Evolutionary conservation across 2,113 vertebrate genomes (phyloP).

Genomic region (Pithys albifrons): DNA sequence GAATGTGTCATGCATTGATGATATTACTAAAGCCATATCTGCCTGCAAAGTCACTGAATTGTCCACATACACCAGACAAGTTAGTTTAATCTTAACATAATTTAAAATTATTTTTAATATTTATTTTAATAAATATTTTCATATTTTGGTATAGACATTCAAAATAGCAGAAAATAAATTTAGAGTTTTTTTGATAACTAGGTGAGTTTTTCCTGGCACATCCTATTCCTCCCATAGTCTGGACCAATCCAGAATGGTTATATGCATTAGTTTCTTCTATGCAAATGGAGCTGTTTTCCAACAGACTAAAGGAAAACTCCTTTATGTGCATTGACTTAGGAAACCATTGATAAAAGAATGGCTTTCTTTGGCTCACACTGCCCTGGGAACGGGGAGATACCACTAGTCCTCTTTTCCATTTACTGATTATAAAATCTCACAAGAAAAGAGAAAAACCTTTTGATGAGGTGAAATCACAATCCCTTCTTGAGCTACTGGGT

Average conservation of each 20-base stretch:
- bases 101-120: neutral
- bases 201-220: neutral
- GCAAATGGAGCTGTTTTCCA: slow-evolving; percentile 14
- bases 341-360: slow-evolving; percentile 48
- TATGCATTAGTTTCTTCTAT: neutral
- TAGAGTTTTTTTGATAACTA: neutral
- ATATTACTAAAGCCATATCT: neutral
- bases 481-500: slow-evolving; percentile 19
- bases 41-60: neutral
- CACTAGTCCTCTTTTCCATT: slow-evolving; percentile 72
- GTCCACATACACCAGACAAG: neutral
- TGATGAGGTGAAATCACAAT: slow-evolving; percentile 53
- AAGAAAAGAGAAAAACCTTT: slow-evolving; percentile 67
- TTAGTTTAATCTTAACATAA: neutral
- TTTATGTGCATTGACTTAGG: slow-evolving; percentile 62
- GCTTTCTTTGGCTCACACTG: slow-evolving; percentile 43
- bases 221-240: neutral
- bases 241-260: slow-evolving; percentile 1
- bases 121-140: neutral
- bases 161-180: neutral
- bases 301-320: slow-evolving; percentile 54
- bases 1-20: neutral
- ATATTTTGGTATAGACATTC: neutral
- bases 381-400: slow-evolving; percentile 35
- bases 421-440: slow-evolving; percentile 76